phyloP scores from a whole-genome alignment of 2,113 vertebrate genomes.

The Crotalus horridus region DNA sequence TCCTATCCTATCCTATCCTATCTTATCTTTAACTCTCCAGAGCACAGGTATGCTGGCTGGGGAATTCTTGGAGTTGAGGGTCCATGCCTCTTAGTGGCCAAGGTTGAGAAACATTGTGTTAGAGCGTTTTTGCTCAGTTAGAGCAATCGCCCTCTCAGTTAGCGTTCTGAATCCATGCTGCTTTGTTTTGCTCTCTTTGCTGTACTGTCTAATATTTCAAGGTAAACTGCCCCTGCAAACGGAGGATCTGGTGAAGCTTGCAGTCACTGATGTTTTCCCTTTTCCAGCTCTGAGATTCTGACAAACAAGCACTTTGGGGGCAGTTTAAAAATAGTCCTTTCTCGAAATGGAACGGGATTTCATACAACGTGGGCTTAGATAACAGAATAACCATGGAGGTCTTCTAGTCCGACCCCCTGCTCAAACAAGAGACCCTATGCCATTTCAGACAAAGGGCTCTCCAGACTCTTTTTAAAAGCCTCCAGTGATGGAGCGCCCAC shows the following conservation, averaged over 20 bases:
- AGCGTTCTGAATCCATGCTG: not conserved
- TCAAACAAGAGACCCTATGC: too few relatives aligned
- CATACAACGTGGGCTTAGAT: not conserved
- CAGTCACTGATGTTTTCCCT: not conserved
- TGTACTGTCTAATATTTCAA: not conserved
- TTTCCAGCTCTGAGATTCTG: not conserved
- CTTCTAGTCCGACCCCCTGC: too few relatives aligned
- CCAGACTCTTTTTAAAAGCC: too few relatives aligned
- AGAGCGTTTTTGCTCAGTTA: not conserved
- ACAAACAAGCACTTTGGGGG: not conserved
- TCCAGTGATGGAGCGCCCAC: too few relatives aligned
- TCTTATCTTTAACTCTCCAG: not conserved
- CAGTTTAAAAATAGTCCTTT: not conserved
- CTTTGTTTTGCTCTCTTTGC: not conserved
- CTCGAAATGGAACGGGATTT: not conserved
- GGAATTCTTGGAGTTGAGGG: too few relatives aligned
- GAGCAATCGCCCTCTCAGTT: not conserved
- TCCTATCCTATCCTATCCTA: too few relatives aligned
- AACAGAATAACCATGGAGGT: too few relatives aligned
- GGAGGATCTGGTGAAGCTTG: not conserved
- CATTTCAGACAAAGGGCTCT: too few relatives aligned
- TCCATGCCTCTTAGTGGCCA: too few relatives aligned
- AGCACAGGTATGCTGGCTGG: not conserved
- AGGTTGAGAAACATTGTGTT: too few relatives aligned
- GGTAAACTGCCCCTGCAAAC: not conserved